Evolutionary conservation across 2,797 vertebrate species (phyloP).

Genomic region (Molossus molossus): DNA sequence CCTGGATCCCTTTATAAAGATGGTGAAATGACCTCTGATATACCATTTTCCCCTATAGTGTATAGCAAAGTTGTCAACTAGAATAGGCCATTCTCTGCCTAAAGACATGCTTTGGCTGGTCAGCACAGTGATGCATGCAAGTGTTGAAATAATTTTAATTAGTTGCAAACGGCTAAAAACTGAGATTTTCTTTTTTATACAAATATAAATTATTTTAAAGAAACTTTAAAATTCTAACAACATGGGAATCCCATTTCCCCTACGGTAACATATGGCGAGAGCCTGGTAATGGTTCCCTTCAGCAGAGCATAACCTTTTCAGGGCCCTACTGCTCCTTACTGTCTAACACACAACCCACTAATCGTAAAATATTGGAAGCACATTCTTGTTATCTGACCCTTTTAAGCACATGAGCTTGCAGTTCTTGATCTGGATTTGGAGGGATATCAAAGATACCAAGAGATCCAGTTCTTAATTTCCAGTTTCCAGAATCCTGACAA

Average conservation of each 20-base stretch:
- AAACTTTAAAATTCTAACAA: slow-evolving; percentile 49
- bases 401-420: background rate
- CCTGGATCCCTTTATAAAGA: background rate
- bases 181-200: background rate
- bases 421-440: background rate
- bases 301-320: background rate
- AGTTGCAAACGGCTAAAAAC: slow-evolving; percentile 32
- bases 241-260: background rate
- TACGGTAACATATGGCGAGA: background rate
- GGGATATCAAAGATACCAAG: background rate
- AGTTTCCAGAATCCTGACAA: slow-evolving; percentile 26
- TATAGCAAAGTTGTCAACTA: background rate
- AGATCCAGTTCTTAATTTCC: background rate
- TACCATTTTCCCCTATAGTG: background rate
- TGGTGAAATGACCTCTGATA: background rate
- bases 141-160: slow-evolving; percentile 9
- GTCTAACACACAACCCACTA: background rate
- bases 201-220: slow-evolving; percentile 56
- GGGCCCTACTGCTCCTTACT: background rate
- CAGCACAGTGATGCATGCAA: background rate
- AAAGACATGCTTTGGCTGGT: background rate
- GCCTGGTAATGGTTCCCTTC: background rate
- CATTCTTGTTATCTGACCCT: background rate
- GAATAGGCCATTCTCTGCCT: background rate
- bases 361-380: background rate